Conservation (phyloP, 2,797 vertebrate genomes). For the Centroberyx gerrardi region DNA sequence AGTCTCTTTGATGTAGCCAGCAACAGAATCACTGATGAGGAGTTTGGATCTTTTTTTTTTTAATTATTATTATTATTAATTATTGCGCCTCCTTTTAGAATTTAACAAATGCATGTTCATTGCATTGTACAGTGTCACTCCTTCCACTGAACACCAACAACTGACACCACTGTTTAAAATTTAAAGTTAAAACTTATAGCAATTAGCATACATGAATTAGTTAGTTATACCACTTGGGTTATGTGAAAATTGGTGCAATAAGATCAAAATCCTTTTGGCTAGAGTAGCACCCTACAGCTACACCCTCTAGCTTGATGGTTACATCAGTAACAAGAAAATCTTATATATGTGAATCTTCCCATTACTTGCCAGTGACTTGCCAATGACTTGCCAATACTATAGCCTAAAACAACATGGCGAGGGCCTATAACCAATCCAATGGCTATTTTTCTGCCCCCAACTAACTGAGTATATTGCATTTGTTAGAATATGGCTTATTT, state of each 20-base stretch:
- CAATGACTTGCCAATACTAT: too few relatives aligned
- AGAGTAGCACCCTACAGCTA: too few relatives aligned
- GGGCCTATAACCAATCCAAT: too few relatives aligned
- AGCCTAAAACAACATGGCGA: too few relatives aligned
- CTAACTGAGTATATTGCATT: background rate
- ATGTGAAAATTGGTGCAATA: conserved; percentile 1
- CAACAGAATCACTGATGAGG: conserved; percentile 12
- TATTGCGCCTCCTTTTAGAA: background rate
- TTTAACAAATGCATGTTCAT: conserved; percentile 1
- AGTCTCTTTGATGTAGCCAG: conserved; percentile 24
- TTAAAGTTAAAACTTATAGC: background rate
- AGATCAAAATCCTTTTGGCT: background rate
- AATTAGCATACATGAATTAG: background rate
- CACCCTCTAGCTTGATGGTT: background rate
- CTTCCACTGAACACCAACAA: background rate
- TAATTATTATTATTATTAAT: too few relatives aligned
- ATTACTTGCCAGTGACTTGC: too few relatives aligned
- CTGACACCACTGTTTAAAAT: background rate
- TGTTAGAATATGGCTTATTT: background rate
- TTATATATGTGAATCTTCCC: too few relatives aligned
- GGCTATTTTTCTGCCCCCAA: too few relatives aligned
- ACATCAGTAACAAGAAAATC: too few relatives aligned
- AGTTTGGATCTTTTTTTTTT: background rate
- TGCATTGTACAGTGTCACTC: background rate
- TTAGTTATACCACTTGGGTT: background rate